Base-by-base conservation (phyloP, 1,140 invertebrate species). In the Drosophila athabasca region DNA sequence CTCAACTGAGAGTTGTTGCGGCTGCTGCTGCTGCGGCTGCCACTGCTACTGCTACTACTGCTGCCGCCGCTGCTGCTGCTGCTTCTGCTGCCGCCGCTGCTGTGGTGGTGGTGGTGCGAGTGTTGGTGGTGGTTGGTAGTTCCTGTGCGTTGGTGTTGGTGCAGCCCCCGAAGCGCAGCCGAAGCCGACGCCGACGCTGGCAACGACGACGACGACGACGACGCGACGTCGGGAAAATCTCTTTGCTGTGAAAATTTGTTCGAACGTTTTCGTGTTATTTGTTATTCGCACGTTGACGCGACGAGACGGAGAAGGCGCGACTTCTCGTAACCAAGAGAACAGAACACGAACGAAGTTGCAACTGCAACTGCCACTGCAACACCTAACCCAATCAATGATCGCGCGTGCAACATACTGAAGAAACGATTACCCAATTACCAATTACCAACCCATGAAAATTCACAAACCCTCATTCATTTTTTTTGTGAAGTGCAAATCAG, bases 251-350 rank as follows among this genome's bases (percentile, higher is more conserved):
- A 77, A 88, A 84, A 90, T 88, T 75, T 83, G 77, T 89, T 84
- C 79, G 76, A 88, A 79, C 79, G 79, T 87, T 87, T 87, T 87
- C 83, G 87, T 39, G 35, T 90, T 90, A 90, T 90, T 90, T 90
- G 83, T 88, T 88, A 88, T 89, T 88, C 85, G 83, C 84, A 89
- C 83, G 87, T 88, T 87, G 87, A 90, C 82, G 87, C 67, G 80
- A 76, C 82, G 81, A 84, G 82, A 84, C 79, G 76, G 62, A 75
- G 81, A 76, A 66, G 72, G 64, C 62, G 64, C 57, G 19, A 59
- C 55, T 52, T 52, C 19, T 54, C 39, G 62, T 13, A 53, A 19
- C 51, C 51, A 31, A 58, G 65, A 59, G 60, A 51, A 50, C 26
- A 39, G 35, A 39, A 39, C 35, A 39, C 35, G 35, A 62, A 58